Percentiles rank a stretch among this genome's conserved stretches.
These are phyloP conservation scores for Lophius americanus DNA, from an alignment of 2,797 vertebrate species.

Conservation along the genomic window DNA sequence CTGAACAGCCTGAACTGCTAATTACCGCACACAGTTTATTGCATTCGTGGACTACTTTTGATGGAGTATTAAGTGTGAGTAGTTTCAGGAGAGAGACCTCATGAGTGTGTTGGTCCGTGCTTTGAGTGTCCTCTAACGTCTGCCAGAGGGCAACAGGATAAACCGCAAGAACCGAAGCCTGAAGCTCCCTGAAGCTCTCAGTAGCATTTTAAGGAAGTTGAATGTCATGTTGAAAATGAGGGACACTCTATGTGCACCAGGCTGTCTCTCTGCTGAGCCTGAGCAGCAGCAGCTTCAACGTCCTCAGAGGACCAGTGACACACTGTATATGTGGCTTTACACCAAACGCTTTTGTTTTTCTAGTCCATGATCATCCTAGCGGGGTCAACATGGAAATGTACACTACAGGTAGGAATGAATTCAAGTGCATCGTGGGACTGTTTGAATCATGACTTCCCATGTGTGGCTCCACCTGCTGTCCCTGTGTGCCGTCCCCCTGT, in stretches of 20 bases:
- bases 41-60: too few species aligned
- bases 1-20: too few species aligned
- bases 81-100: too few species aligned
- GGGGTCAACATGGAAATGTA: slow-evolving; percentile 52
- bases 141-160: too few species aligned
- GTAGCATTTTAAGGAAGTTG: slow-evolving; percentile 34
- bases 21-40: too few species aligned
- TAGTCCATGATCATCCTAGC: slow-evolving; percentile 48
- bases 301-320: slow-evolving; percentile 31
- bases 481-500: slow-evolving; percentile 69
- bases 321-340: slow-evolving; percentile 47
- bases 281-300: slow-evolving; percentile 10
- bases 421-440: slow-evolving; percentile 67
- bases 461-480: slow-evolving; percentile 70
- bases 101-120: too few species aligned
- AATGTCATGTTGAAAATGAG: slow-evolving; percentile 51
- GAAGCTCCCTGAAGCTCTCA: slow-evolving; percentile 4
- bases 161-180: too few species aligned
- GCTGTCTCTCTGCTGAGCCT: slow-evolving; percentile 24
- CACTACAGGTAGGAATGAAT: slow-evolving; percentile 73
- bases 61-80: too few species aligned
- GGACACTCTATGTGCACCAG: slow-evolving; percentile 21
- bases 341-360: slow-evolving; percentile 64
- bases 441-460: slow-evolving; percentile 73
- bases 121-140: too few species aligned